Conservation (phyloP, 2,888 invertebrate genomes). For the Athrips mouffetella region DNA sequence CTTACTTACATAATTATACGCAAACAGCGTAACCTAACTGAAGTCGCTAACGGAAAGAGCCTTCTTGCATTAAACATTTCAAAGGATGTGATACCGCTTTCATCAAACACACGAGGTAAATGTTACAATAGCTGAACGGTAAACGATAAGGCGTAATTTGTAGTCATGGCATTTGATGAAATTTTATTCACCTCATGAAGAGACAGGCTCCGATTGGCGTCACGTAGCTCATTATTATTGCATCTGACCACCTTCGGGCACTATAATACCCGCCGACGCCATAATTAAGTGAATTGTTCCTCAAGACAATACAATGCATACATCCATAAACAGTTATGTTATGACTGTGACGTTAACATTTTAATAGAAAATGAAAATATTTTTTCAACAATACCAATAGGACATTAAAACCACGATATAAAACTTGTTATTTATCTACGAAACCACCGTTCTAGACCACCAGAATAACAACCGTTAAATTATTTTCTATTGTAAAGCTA, state of each 20-base stretch:
- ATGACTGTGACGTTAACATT: background rate
- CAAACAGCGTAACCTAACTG: background rate
- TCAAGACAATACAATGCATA: slow-evolving; percentile 18
- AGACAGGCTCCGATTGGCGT: slow-evolving; percentile 21
- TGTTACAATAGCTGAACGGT: no score
- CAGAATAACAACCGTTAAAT: background rate
- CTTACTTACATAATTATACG: no score
- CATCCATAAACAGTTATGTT: slow-evolving; percentile 8
- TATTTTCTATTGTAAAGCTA: background rate
- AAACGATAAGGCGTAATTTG: background rate
- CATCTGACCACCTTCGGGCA: no score
- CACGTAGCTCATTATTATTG: no score
- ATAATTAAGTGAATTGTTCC: slow-evolving; percentile 30
- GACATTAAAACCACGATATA: background rate
- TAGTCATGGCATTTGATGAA: slow-evolving; percentile 4
- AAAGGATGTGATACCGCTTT: background rate
- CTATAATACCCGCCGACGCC: slow-evolving; percentile 22
- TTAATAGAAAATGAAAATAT: no score
- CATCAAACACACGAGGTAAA: no score
- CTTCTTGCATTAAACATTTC: background rate
- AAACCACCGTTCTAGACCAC: background rate
- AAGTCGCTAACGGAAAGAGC: background rate
- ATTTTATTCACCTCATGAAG: slow-evolving; percentile 10
- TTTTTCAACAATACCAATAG: no score
- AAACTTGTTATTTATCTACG: background rate